Evolutionary conservation across 2,113 vertebrate genomes (phyloP), one percentile per base, ranked within the genome.

Genomic region (Ochotona princeps): DNA sequence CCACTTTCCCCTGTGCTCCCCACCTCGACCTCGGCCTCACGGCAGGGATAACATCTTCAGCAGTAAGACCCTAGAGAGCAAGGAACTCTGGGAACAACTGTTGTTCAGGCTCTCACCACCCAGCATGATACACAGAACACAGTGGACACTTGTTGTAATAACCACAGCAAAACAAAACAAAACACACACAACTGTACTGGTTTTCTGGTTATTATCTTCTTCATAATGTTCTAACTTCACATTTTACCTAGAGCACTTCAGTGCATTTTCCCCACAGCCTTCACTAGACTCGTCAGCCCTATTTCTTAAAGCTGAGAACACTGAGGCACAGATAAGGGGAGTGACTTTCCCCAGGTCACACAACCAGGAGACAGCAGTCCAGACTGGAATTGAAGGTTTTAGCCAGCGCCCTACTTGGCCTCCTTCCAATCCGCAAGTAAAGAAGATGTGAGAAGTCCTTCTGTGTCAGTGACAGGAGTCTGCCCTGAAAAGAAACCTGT

Each of bases 361-460:
- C 6, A 60, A 61, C 66, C 72, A 73, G n/a, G 75, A 92, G 67
- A 69, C 12, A n/a, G 63, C 73, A 78, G 47, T 91, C 67, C 49
- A 91, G 74, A 80, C 47, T 95, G 47, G 65, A 94, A 92, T 90
- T 94, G 75, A 90, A 92, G 86, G 83, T 73, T 74, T 93, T 83
- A 76, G 61, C 47, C 72, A 83, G 38, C 92, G 54, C 63, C 67
- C 78, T 89, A 76, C 49, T 89, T 95, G 95, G 89, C 73, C 49
- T 95, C 51, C 79, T 65, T 92, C 81, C 91, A 91, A 65, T 15
- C 32, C 76, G 93, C 72, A 84, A 76, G 95, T 73, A 89, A 94
- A 92, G 61, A 76, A 47, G 72, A 51, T 28, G 76, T 91, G 89
- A 93, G 63, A 92, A 84, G 38, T 35, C 0, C 2, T 38, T 49